Evolutionary conservation across 2,797 vertebrate species (phyloP).

Genomic region (Thalassophryne amazonica): DNA sequence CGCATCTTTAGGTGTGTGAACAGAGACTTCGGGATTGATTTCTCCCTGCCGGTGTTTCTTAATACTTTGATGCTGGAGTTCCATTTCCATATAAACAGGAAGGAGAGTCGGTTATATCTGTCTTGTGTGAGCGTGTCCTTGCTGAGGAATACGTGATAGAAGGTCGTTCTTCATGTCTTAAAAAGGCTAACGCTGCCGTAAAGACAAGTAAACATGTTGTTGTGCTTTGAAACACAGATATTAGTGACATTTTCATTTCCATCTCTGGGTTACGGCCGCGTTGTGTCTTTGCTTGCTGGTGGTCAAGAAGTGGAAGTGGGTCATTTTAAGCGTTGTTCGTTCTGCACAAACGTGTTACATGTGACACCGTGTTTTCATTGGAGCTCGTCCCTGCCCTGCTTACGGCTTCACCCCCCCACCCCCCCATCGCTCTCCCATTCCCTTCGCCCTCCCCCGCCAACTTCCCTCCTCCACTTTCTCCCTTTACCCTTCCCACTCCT

Average conservation of each 20-base stretch:
- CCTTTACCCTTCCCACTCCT: slow-evolving; percentile 65
- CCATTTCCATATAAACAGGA: slow-evolving; percentile 79
- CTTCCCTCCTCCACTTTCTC: slow-evolving; percentile 61
- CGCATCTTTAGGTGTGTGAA: slow-evolving; percentile 10
- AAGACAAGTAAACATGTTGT: no score
- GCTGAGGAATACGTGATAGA: no score
- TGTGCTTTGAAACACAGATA: no score
- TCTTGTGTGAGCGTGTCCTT: no score
- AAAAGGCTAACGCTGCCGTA: no score
- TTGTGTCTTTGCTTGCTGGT: slow-evolving; percentile 19
- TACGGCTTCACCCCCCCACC: slow-evolving; percentile 44
- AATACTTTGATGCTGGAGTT: slow-evolving; percentile 74
- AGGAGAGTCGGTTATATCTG: slow-evolving; percentile 66
- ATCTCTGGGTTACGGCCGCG: slow-evolving; percentile 6
- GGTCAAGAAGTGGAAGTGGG: slow-evolving; percentile 37
- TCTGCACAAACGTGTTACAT: slow-evolving; percentile 54
- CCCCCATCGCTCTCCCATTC: slow-evolving; percentile 30
- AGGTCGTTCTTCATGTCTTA: slow-evolving; percentile 11
- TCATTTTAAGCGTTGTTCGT: slow-evolving; percentile 22
- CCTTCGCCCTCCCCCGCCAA: slow-evolving; percentile 42
- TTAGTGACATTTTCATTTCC: no score
- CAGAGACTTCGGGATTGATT: slow-evolving; percentile 33
- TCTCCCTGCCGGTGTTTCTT: slow-evolving; percentile 42
- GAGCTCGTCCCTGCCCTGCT: slow-evolving; percentile 41
- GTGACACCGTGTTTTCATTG: slow-evolving; percentile 68